A percentile compares a stretch with the other conserved stretches of the same genome.
Conservation (phyloP, 2,797 vertebrate species). For the Pipistrellus pipistrellus region DNA sequence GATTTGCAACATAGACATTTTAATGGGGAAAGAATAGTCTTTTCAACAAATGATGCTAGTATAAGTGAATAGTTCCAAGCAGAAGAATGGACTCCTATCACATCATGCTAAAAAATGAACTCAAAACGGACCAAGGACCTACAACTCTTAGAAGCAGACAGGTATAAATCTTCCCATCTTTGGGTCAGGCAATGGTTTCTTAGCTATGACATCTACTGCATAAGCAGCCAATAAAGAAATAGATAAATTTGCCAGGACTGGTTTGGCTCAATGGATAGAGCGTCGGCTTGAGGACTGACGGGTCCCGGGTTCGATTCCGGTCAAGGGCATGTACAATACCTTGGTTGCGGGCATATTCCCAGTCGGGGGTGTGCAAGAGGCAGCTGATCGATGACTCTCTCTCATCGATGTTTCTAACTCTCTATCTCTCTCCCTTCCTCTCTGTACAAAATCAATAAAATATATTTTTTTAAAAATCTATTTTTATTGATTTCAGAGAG, state of each 20-base stretch:
- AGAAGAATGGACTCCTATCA: background rate
- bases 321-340: too few species aligned
- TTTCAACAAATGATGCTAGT: conserved; percentile 22
- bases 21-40: background rate
- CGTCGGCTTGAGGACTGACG: too few species aligned
- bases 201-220: background rate
- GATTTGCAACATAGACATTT: conserved; percentile 9
- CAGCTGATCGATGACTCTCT: too few species aligned
- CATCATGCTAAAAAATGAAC: conserved; percentile 26
- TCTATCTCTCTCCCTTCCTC: too few species aligned
- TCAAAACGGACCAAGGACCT: background rate
- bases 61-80: background rate
- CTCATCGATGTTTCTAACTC: too few species aligned
- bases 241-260: too few species aligned
- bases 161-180: background rate
- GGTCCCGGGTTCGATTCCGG: too few species aligned
- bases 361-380: too few species aligned
- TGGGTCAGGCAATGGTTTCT: conserved; percentile 41
- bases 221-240: conserved; percentile 36
- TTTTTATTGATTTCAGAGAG: background rate
- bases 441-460: too few species aligned
- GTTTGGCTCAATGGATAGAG: too few species aligned
- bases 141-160: conserved; percentile 35
- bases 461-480: too few species aligned
- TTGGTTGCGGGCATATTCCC: too few species aligned